phyloP scores from a whole-genome alignment of 2,797 vertebrate species.

The Melanotaenia nigrans region DNA sequence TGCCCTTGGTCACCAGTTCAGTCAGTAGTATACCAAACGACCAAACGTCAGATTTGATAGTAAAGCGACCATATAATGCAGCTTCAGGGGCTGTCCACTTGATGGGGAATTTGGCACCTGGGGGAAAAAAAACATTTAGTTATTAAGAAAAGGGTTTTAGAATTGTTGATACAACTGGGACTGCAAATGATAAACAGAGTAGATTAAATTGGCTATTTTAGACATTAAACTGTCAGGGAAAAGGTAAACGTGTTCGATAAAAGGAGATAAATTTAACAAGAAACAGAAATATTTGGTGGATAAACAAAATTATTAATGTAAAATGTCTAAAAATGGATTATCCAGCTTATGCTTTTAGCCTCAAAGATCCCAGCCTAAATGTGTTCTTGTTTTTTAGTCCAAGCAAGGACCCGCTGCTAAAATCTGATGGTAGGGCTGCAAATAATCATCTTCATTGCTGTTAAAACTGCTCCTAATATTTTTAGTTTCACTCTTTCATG shows the following conservation, averaged over 20 bases:
- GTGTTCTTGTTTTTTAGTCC: neutral
- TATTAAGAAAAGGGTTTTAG: neutral
- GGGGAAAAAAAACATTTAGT: neutral
- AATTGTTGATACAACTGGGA: neutral
- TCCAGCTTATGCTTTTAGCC: neutral
- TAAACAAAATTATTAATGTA: neutral
- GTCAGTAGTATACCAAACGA: constrained; percentile 97
- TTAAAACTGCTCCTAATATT: neutral
- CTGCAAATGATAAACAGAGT: neutral
- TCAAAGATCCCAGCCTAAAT: neutral
- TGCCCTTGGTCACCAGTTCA: constrained; percentile 96
- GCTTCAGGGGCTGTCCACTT: constrained; percentile 98
- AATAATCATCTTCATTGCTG: neutral
- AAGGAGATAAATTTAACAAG: neutral
- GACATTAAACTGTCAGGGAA: neutral
- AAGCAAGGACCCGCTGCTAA: no score
- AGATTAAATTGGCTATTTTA: neutral
- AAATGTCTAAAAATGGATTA: neutral
- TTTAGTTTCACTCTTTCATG: neutral
- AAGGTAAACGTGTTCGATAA: neutral
- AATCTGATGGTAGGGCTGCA: no score
- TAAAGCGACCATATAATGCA: constrained; percentile 94
- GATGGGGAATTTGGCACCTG: constrained; percentile 98
- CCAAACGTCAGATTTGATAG: constrained; percentile 98
- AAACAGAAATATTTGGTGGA: neutral